These are phyloP conservation scores for Lagorchestes hirsutus DNA, from an alignment of 2,797 vertebrate genomes.

Conservation along the genomic window DNA sequence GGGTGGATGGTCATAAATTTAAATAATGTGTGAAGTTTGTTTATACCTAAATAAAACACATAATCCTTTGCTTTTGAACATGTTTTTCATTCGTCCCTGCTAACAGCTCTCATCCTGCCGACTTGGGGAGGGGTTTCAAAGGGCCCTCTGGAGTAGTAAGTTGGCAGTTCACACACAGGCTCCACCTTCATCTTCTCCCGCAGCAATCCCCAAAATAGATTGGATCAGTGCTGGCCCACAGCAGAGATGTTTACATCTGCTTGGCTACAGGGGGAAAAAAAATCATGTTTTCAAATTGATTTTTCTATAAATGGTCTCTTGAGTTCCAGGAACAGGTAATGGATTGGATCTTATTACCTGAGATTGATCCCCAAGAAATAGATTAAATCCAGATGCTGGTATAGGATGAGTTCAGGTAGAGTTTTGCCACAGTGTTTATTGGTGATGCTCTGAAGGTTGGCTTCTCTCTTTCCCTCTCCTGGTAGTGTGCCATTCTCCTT, in stretches of 20 bases:
- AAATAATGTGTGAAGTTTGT: background rate
- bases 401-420: background rate
- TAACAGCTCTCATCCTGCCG: background rate
- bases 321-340: background rate
- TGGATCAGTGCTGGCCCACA: slow-evolving; percentile 7
- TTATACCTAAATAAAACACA: slow-evolving; percentile 15
- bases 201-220: background rate
- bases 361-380: background rate
- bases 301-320: background rate
- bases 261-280: background rate
- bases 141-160: background rate
- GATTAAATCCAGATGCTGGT: background rate
- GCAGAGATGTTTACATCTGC: background rate
- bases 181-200: background rate
- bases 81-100: background rate
- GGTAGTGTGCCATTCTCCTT: background rate
- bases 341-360: slow-evolving; percentile 20
- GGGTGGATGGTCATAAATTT: slow-evolving; percentile 14
- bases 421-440: background rate
- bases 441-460: background rate
- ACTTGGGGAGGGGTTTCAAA: background rate
- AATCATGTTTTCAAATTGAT: background rate
- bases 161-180: background rate
- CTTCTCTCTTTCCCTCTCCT: slow-evolving; percentile 9
- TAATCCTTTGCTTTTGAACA: background rate